Evolutionary conservation across 2,888 invertebrate species (phyloP).

Genomic region (Yponomeuta evonymella): DNA sequence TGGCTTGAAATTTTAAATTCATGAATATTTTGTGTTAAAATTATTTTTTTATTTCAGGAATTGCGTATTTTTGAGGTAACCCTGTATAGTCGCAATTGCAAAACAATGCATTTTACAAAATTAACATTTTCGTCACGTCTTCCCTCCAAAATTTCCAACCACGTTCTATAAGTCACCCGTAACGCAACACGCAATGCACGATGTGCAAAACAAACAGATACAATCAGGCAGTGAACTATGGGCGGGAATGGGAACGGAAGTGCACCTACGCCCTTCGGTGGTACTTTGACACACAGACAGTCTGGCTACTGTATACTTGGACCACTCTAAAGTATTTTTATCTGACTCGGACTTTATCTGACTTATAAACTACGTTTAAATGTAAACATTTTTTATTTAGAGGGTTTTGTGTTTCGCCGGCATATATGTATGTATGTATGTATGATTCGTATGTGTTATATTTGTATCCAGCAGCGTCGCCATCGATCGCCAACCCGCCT

Average conservation of each 20-base stretch:
- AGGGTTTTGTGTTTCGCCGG: no score
- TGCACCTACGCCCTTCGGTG: constrained; percentile 6
- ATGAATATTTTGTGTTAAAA: no score
- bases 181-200: background rate
- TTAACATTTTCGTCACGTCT: background rate
- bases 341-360: no score
- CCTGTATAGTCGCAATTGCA: background rate
- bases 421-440: no score
- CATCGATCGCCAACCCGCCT: no score
- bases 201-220: background rate
- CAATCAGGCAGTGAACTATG: background rate
- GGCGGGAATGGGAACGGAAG: constrained; percentile 7
- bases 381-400: no score
- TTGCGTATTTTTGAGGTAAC: no score
- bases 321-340: background rate
- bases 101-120: background rate
- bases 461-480: no score
- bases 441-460: no score
- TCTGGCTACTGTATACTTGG: background rate
- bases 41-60: no score
- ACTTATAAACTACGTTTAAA: no score
- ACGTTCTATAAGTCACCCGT: background rate
- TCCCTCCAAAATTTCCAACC: background rate
- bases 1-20: no score
- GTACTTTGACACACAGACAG: background rate